Base-by-base conservation (phyloP, 2,888 invertebrate genomes). In the Scaptomyza polygonia region DNA sequence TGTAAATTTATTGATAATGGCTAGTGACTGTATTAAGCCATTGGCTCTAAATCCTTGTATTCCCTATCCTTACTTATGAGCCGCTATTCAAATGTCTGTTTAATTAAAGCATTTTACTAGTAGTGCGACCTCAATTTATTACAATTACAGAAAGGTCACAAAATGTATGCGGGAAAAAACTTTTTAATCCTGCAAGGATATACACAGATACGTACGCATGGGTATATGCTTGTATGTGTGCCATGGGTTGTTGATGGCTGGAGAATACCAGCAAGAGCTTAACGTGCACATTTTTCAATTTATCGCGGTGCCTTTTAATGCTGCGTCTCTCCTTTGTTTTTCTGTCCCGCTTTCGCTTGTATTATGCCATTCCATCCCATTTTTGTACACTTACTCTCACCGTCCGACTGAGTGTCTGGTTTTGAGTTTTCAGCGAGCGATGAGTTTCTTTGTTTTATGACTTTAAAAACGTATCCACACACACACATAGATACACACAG, bases 211-310 rank as follows among this genome's bases (percentile, higher is more conserved):
- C 14, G 14, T 21, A 16, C 52, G 21, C 30, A 12, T 42, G 6
- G 56, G 18, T 16, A 3, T 25, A n/a, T 29, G 7, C 36, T 9
- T 14, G 2, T 29, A 5, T 29, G 4, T 36, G 7, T 27, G 16
- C 73, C 58, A 55, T n/a, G n/a, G n/a, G n/a, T n/a, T n/a, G n/a
- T n/a, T n/a, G n/a, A n/a, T n/a, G 57, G 55, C 62, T 53, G 34
- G 32, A 29, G 48, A 52, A 36, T 14, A 5, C 12, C n/a, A 47
- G 32, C 14, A 36, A 62, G 52, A 58, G 72, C 77, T 67, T 43
- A 77, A 44, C 49, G 59, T 59, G 51, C 48, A 55, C 39, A 54
- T 42, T 77, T 72, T 74, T 74, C 74, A 74, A 74, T 77, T 72
- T 67, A 72, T 62, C 49, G 65, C 72, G 43, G 57, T 58, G 72